Evolutionary conservation across 1,140 invertebrate genomes (phyloP), one percentile per base, ranked within the genome.

Genomic region (Hermetia illucens): DNA sequence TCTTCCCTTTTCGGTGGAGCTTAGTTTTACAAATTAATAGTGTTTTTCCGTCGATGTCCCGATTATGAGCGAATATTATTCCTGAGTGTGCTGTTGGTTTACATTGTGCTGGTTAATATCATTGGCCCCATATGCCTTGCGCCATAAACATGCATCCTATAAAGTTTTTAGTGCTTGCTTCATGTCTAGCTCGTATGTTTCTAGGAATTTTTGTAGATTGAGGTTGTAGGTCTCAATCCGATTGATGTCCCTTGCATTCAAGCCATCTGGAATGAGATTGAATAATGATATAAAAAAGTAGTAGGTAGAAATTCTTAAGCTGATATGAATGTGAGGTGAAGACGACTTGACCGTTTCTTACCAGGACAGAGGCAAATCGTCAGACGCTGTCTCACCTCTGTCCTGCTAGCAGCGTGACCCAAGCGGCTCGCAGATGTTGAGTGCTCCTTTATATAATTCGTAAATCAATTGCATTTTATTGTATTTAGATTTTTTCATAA

Each of bases 61-160:
- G 65, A 21, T 80, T 80, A 44, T 74, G 72, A 13, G 75, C 70
- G 57, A 80, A 93, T 25, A 85, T 65, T 1, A 74, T 69, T 21
- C 87, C 88, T 50, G 77, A 75, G 24, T 80, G 47, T 85, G 77
- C 16, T 84, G 77, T 54, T 68, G 64, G 29, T 68, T 72, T 1
- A 91, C 64, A 41, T 66, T 77, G 13, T 63, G 65, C 49, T 82
- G 75, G 17, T 61, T 72, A 1, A 87, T 69, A 53, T 85, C 81
- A 68, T 89, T 89, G 2, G 81, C 70, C 2, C 76, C 77, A 49
- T 79, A 75, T 24, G 76, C 75, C 62, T 79, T 83, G 41, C 90
- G 70, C 87, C 89, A 96, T 44, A 72, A 69, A 42, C 85, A 74
- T 21, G 81, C 76, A 4, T 83, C 78, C 72, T 81, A 84, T 1